Evolutionary conservation across 2,113 vertebrate species (phyloP), one percentile per base, ranked within the genome.

Genomic region (Prolemur simus): DNA sequence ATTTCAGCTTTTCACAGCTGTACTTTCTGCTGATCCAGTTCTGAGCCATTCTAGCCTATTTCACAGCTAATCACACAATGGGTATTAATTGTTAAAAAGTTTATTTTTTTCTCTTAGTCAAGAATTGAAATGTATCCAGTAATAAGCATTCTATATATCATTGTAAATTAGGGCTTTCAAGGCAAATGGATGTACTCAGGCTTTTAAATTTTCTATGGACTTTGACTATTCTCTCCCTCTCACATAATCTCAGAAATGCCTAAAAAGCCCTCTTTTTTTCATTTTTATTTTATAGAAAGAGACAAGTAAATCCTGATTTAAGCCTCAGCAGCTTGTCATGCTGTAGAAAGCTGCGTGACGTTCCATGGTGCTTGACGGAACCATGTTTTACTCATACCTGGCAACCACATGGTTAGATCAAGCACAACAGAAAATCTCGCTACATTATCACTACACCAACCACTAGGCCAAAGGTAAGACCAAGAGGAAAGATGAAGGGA

Each of bases 391-490:
- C 99, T 99, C 98, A 99, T 99, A 99, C 99, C 99, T 99, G 98
- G 99, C 99, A 99, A 99, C 98, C 99, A 99, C 99, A 99, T 99
- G 99, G 99, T 99, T 99, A 99, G 99, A 99, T 99, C 99, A 99
- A 99, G 99, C 99, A 99, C 99, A 99, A 99, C 99, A 99, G 99
- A 99, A 99, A 99, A 99, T 99, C 99, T 99, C 99, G 99, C 99
- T 98, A 96, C 98, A 96, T 98, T 98, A 98, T 98, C 99, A 99
- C 98, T 99, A 99, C 99, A 98, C 99, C 99, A 99, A 99, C 99
- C 99, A 99, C 99, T 98, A 99, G 99, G 99, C 99, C 98, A 99
- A 98, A 99, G 98, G 98, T 92, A 98, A 98, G 98, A 98, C 97
- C 97, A 95, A 98, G 98, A 99, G 98, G 97, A 98, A 97, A 98